These are phyloP conservation scores for Craniophora ligustri DNA, from an alignment of 2,888 invertebrate genomes.

Conservation along the genomic window DNA sequence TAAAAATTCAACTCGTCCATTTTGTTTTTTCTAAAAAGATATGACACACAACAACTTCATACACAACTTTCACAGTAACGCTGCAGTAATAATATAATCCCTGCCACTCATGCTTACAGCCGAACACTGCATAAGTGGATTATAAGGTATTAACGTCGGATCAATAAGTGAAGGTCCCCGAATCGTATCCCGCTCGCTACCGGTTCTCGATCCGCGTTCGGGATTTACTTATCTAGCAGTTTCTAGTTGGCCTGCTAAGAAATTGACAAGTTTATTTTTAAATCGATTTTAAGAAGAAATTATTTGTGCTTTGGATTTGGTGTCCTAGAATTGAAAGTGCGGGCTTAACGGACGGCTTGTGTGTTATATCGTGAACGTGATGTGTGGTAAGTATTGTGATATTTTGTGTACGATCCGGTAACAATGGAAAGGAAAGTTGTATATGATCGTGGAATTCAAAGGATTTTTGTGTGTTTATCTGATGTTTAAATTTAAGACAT, in stretches of 20 bases:
- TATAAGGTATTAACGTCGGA: constrained; percentile 78
- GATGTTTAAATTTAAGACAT: too few species aligned
- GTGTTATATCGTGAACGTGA: not conserved
- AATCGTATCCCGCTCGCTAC: constrained; percentile 56
- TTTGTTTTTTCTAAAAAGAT: constrained; percentile 38
- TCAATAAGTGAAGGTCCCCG: constrained; percentile 72
- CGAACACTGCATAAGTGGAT: constrained; percentile 80
- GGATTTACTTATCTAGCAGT: constrained; percentile 49
- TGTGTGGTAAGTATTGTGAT: too few species aligned
- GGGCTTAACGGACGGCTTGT: constrained; percentile 23
- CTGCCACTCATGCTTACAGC: constrained; percentile 81
- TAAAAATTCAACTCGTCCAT: constrained; percentile 5
- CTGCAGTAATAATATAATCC: constrained; percentile 70
- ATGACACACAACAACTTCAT: constrained; percentile 22
- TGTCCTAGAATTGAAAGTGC: constrained; percentile 40
- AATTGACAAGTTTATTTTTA: constrained; percentile 55
- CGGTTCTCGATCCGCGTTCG: constrained; percentile 50
- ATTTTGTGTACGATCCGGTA: too few species aligned
- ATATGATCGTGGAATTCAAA: too few species aligned
- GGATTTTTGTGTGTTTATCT: too few species aligned
- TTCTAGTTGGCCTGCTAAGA: constrained; percentile 29
- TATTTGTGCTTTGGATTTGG: constrained; percentile 21
- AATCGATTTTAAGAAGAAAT: constrained; percentile 19
- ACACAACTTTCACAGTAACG: constrained; percentile 44
- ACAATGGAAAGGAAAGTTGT: too few species aligned